A percentile compares a stretch with the other conserved stretches of the same genome.
These are phyloP conservation scores for Pelmatolapia mariae DNA, from an alignment of 2,113 vertebrate species.

Conservation along the genomic window DNA sequence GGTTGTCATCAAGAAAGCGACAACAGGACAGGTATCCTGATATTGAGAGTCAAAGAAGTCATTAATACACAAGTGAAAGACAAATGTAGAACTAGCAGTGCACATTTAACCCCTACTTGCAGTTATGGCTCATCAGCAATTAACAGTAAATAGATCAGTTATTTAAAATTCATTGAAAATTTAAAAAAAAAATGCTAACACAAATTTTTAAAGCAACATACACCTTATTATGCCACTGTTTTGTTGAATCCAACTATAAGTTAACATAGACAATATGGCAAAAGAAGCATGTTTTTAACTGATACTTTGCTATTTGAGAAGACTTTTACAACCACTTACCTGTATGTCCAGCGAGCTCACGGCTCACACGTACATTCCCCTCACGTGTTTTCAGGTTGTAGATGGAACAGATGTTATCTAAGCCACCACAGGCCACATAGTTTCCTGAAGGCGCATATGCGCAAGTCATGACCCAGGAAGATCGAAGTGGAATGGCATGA, in stretches of 20 bases:
- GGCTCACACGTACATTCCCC: constrained; percentile 97
- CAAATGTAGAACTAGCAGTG: not conserved
- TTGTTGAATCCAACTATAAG: not conserved
- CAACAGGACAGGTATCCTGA: constrained; percentile 97
- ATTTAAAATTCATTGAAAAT: not conserved
- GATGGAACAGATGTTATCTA: constrained; percentile 99
- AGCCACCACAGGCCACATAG: constrained; percentile 96
- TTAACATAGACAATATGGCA: not conserved
- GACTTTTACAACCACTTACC: constrained; percentile 64
- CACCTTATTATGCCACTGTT: not conserved
- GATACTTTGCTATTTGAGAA: not conserved
- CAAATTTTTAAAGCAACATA: not conserved
- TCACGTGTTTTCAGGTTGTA: constrained; percentile 99
- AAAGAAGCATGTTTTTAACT: not conserved
- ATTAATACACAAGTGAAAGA: not conserved
- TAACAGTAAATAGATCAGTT: not conserved
- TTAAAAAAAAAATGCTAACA: not conserved
- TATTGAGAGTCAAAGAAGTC: not conserved
- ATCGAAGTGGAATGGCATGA: constrained; percentile 97
- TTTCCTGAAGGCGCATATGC: constrained; percentile 98
- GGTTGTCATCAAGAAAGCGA: constrained; percentile 99
- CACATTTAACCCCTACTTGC: not conserved
- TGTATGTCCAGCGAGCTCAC: constrained; percentile 97
- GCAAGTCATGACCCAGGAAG: constrained; percentile 99
- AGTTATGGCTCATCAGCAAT: not conserved